Percentiles rank a stretch among this genome's conserved stretches.
phyloP scores from a whole-genome alignment of 2,113 vertebrate species.

The Irena cyanogastra region DNA sequence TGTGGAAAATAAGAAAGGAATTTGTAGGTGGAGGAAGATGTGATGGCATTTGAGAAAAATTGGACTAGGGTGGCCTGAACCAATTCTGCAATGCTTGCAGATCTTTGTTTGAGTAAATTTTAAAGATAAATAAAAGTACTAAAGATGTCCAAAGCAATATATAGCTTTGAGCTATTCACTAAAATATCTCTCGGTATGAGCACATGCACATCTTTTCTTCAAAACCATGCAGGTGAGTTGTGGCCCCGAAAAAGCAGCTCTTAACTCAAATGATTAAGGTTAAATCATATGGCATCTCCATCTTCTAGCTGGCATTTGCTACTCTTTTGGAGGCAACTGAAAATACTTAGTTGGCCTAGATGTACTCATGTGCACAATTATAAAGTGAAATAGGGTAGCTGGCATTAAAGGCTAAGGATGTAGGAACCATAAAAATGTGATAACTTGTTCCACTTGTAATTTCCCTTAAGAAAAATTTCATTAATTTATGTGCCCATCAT shows the following conservation, averaged over 20 bases:
- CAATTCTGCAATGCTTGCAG: background rate
- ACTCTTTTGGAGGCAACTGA: background rate
- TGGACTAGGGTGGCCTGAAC: background rate
- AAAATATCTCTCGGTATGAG: background rate
- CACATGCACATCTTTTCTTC: background rate
- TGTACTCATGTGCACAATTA: background rate
- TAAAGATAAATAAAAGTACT: background rate
- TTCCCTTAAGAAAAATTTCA: background rate
- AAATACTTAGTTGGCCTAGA: background rate
- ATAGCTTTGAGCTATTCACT: background rate
- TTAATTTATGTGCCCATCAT: background rate
- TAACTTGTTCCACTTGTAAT: background rate
- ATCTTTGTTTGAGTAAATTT: background rate
- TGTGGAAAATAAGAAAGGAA: background rate
- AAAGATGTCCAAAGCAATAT: background rate
- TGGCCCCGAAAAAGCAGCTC: background rate
- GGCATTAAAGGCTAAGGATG: background rate
- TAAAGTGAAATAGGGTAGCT: background rate
- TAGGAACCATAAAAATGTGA: constrained; percentile 4
- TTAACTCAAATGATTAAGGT: background rate
- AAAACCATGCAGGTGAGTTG: background rate
- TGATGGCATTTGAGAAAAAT: background rate
- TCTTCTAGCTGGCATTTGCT: background rate
- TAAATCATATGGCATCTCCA: background rate
- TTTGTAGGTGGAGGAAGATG: background rate